Evolutionary conservation across 2,113 vertebrate species (phyloP).

Genomic region (Apus apus): DNA sequence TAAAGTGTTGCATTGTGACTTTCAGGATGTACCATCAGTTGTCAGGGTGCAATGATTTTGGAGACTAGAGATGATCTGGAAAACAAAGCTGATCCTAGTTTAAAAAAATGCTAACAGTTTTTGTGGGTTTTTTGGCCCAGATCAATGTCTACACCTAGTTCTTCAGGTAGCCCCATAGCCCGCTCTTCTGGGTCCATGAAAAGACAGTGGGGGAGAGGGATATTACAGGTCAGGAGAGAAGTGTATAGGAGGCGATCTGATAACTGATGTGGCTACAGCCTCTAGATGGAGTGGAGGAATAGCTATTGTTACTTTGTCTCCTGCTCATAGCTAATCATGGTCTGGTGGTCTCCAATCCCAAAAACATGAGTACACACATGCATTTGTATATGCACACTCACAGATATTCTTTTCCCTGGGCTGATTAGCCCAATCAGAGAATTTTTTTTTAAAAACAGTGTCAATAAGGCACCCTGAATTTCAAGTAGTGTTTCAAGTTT

Average conservation of each 20-base stretch:
- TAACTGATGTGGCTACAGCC: neutral
- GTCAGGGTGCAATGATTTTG: neutral
- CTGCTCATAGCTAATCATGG: neutral
- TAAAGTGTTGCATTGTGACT: neutral
- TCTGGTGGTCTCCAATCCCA: neutral
- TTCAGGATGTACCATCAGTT: neutral
- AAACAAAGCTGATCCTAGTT: neutral
- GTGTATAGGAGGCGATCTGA: neutral
- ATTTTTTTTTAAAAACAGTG: neutral
- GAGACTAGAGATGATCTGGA: neutral
- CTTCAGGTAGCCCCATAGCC: neutral
- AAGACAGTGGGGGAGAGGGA: neutral
- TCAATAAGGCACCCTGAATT: neutral
- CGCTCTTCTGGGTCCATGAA: neutral
- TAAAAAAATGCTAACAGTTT: neutral
- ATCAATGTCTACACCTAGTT: neutral
- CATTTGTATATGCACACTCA: neutral
- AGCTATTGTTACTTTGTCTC: neutral
- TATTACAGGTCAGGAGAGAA: neutral
- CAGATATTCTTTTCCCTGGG: neutral
- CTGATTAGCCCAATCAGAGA: neutral
- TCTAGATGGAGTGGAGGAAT: neutral
- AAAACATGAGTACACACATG: neutral
- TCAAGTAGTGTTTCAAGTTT: neutral
- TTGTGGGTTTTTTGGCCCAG: neutral